These are phyloP conservation scores for Melanchra persicariae DNA, from an alignment of 2,888 invertebrate genomes.

Conservation along the genomic window DNA sequence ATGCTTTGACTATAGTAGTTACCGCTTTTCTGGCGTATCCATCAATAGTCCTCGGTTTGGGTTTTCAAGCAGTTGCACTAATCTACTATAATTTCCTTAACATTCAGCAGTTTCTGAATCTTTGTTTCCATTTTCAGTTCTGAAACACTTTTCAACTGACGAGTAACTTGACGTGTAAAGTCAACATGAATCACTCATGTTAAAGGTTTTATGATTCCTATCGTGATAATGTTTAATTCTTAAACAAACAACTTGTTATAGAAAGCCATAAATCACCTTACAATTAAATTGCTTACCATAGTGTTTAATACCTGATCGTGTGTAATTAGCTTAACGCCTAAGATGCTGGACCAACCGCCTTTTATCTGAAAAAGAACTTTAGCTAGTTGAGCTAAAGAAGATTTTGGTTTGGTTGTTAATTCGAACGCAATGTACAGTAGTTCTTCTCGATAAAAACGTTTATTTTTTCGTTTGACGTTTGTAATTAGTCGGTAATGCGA, in stretches of 20 bases:
- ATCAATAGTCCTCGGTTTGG: neutral
- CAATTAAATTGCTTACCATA: conserved; percentile 50
- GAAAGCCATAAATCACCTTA: conserved; percentile 53
- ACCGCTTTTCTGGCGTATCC: neutral
- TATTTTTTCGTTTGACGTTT: conserved; percentile 68
- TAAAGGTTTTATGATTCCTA: conserved; percentile 34
- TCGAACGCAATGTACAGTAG: conserved; percentile 54
- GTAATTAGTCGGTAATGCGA: conserved; percentile 83
- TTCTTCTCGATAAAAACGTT: conserved; percentile 48
- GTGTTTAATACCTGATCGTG: conserved; percentile 58
- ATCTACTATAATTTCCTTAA: too few relatives aligned
- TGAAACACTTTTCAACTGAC: neutral
- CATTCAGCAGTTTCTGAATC: neutral
- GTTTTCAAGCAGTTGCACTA: neutral
- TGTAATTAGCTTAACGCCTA: conserved; percentile 58
- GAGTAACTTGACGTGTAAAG: conserved; percentile 1
- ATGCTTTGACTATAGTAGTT: too few relatives aligned
- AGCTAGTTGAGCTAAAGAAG: neutral
- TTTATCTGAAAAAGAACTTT: conserved; percentile 29
- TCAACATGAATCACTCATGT: conserved; percentile 19
- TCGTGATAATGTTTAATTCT: conserved; percentile 44
- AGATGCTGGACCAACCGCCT: conserved; percentile 13
- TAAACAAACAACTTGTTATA: conserved; percentile 47
- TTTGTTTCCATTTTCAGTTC: neutral
- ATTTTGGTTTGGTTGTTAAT: neutral